A percentile compares a stretch with the other conserved stretches of the same genome.
These are phyloP conservation scores for Oreotrochilus melanogaster DNA, from an alignment of 2,113 vertebrate species.

Conservation along the genomic window DNA sequence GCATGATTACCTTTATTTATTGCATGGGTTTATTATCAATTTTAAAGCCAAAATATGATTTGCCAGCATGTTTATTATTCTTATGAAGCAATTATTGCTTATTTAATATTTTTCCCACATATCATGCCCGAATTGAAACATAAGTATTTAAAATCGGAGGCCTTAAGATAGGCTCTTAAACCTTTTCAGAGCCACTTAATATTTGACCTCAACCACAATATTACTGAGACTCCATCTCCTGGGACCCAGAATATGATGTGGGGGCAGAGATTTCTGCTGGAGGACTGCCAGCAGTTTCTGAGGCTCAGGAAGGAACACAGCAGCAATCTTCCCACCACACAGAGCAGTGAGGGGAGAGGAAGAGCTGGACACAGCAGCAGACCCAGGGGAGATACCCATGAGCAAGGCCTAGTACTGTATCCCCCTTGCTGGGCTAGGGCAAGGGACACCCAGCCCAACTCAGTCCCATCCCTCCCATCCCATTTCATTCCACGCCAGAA, in stretches of 20 bases:
- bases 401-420: neutral
- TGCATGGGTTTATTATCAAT: neutral
- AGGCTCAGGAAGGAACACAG: neutral
- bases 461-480: neutral
- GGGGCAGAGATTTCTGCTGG: neutral
- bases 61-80: constrained; percentile 6
- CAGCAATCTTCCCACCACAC: neutral
- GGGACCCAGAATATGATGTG: rapidly evolving
- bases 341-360: neutral
- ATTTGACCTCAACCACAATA: neutral
- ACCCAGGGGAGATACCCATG: neutral
- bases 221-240: neutral
- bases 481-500: neutral
- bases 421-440: rapidly evolving
- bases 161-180: neutral
- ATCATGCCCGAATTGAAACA: neutral
- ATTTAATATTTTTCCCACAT: neutral
- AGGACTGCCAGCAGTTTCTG: neutral
- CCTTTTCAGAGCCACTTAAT: neutral
- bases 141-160: neutral
- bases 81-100: constrained; percentile 37
- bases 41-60: constrained; percentile 36
- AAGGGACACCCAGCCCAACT: neutral
- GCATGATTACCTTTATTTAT: constrained; percentile 50
- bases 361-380: neutral